Evolutionary conservation across 2,113 vertebrate genomes (phyloP).

Genomic region (Daphoenositta chrysoptera): DNA sequence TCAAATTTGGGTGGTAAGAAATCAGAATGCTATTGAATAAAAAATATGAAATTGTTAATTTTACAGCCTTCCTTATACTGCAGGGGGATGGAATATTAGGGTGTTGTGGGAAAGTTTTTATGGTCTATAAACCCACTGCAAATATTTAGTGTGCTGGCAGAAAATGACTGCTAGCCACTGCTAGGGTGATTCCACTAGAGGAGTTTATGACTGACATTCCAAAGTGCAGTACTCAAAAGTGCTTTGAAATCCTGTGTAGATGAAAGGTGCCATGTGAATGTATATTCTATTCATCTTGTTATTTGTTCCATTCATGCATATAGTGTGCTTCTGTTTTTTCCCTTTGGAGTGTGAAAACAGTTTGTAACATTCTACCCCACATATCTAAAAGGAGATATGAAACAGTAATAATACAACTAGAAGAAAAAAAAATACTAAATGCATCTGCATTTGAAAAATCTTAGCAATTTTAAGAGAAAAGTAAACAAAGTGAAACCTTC

Average conservation of each 20-base stretch:
- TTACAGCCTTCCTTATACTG: neutral
- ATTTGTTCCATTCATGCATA: neutral
- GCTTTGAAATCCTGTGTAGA: slow-evolving; percentile 58
- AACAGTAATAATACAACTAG: neutral
- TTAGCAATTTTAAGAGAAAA: neutral
- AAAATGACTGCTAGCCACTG: neutral
- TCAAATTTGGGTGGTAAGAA: neutral
- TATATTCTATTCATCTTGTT: neutral
- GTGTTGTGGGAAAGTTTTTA: neutral
- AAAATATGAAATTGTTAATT: neutral
- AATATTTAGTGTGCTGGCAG: neutral
- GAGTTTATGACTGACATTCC: neutral
- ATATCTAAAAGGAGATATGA: slow-evolving; percentile 48
- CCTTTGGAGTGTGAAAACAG: neutral
- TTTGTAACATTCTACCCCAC: neutral
- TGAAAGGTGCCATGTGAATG: slow-evolving; percentile 39
- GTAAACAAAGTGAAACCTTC: neutral
- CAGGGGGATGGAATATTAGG: neutral
- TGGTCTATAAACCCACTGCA: neutral
- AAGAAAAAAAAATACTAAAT: neutral
- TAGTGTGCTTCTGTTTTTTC: neutral
- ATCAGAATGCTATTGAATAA: neutral
- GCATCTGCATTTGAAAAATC: neutral
- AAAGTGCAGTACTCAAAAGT: neutral
- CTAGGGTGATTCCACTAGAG: neutral